Conservation (phyloP, 2,888 invertebrate genomes). For the Microplitis manilae region DNA sequence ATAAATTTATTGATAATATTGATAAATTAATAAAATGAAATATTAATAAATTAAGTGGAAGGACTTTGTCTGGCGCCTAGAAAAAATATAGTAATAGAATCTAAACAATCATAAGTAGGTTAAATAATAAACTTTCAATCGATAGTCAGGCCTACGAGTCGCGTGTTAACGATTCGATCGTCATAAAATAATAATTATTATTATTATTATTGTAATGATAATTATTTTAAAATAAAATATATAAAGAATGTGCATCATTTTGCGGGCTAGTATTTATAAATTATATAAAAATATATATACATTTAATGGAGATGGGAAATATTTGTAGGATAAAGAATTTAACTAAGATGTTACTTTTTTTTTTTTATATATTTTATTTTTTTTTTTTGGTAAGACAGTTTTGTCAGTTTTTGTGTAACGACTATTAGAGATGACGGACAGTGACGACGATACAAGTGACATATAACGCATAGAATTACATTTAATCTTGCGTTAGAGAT, state of each 20-base stretch:
- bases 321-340: background rate
- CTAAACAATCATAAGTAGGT: conserved; percentile 24
- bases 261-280: conserved; percentile 15
- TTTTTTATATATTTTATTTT: too few species aligned
- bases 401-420: background rate
- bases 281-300: conserved; percentile 25
- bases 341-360: too few species aligned
- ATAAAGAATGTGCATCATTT: background rate
- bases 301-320: conserved; percentile 1
- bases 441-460: background rate
- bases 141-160: conserved; percentile 35
- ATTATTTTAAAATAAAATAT: conserved; percentile 2
- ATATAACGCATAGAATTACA: background rate
- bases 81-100: conserved; percentile 13
- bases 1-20: background rate
- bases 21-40: background rate
- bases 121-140: conserved; percentile 24
- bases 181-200: background rate
- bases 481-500: background rate
- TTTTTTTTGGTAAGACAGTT: background rate
- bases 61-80: conserved; percentile 3
- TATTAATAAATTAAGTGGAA: background rate
- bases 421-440: background rate
- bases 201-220: background rate
- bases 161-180: conserved; percentile 6